A percentile compares a stretch with the other conserved stretches of the same genome.
Evolutionary conservation across 1,140 invertebrate species (phyloP).

Genomic region (Dufourea novaeangliae): DNA sequence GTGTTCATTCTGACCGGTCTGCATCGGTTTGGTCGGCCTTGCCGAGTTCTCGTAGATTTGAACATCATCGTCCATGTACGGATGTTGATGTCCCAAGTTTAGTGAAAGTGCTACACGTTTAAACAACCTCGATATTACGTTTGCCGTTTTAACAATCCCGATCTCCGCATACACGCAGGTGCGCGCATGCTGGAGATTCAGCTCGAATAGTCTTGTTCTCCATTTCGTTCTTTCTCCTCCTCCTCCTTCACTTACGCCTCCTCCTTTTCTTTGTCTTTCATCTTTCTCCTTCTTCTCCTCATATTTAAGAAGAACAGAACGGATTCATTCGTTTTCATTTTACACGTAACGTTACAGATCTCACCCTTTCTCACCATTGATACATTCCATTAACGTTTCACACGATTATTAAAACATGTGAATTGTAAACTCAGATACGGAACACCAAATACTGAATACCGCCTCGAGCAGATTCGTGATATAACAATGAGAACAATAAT

Average conservation of each 20-base stretch:
- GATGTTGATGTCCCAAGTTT: constrained; percentile 78
- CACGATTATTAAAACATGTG: not conserved
- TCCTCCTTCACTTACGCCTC: no score
- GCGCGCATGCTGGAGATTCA: not conserved
- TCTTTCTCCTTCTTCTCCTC: not conserved
- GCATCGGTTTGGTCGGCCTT: constrained; percentile 69
- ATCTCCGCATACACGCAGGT: not conserved
- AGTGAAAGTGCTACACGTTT: constrained; percentile 75
- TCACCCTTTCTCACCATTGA: not conserved
- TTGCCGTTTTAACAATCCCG: not conserved
- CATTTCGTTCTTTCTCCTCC: not conserved
- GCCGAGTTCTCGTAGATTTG: constrained; percentile 72
- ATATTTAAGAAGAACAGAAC: not conserved
- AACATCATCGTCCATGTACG: constrained; percentile 79
- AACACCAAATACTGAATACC: not conserved
- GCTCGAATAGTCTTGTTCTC: not conserved
- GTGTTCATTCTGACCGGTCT: constrained; percentile 16
- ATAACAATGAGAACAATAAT: no score
- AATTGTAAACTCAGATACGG: not conserved
- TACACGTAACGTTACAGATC: not conserved
- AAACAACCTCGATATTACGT: constrained; percentile 36
- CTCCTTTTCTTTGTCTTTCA: not conserved
- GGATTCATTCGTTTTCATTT: not conserved
- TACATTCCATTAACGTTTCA: not conserved
- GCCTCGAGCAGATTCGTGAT: no score